A percentile compares a stretch with the other conserved stretches of the same genome.
Evolutionary conservation across 2,888 invertebrate species (phyloP).

Genomic region (Cataglyphis albicans): DNA sequence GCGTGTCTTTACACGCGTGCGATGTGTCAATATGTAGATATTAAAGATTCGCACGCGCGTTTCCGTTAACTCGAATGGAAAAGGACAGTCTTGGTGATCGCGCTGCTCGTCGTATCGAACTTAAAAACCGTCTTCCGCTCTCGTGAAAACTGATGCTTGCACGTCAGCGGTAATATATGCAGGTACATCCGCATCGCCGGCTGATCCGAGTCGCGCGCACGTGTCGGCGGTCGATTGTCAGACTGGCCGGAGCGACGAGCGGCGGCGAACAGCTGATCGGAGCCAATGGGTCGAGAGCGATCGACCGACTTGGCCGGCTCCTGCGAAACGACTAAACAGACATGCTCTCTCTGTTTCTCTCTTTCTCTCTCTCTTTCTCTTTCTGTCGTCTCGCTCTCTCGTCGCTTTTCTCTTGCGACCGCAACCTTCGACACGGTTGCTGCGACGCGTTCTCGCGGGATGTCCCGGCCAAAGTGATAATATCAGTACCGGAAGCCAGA

Average conservation of each 20-base stretch:
- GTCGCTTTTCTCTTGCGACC: slow-evolving; percentile 3
- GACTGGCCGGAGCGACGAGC: slow-evolving; percentile 61
- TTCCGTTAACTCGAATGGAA: neutral
- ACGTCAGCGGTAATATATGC: neutral
- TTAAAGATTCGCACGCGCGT: neutral
- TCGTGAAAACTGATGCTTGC: slow-evolving; percentile 5
- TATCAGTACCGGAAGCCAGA: neutral
- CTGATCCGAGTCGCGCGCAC: slow-evolving; percentile 51
- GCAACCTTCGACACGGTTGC: slow-evolving; percentile 14
- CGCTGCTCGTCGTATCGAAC: neutral
- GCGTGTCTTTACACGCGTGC: neutral
- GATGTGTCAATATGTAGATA: neutral
- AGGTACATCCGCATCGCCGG: neutral
- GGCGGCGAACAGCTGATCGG: slow-evolving; percentile 68
- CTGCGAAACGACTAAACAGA: slow-evolving; percentile 51
- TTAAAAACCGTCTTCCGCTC: neutral
- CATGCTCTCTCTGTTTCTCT: neutral
- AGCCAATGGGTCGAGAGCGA: slow-evolving; percentile 58
- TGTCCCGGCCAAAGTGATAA: slow-evolving; percentile 14
- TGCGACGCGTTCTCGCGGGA: slow-evolving; percentile 2
- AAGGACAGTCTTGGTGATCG: neutral
- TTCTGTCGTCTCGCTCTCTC: slow-evolving; percentile 24
- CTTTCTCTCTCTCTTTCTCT: neutral
- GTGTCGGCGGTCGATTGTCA: slow-evolving; percentile 58
- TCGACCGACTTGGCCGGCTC: slow-evolving; percentile 77